A percentile compares a stretch with the other conserved stretches of the same genome.
Conservation (phyloP, 37 sponge, comb jelly and placozoan species). For the Theonella swinhoei region DNA sequence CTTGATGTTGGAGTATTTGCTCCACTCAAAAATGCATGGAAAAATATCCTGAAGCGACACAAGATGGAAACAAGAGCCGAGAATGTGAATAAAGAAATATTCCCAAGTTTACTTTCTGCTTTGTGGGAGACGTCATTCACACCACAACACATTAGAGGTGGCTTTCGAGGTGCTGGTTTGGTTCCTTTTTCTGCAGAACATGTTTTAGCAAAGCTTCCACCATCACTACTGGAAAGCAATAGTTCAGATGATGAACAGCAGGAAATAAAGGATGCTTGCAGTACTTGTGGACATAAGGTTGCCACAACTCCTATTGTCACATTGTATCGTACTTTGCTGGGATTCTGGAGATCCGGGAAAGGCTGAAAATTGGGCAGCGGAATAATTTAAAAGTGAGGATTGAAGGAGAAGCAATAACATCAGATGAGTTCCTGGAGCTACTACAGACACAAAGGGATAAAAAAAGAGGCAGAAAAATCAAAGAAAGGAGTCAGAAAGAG, state of each 20-base stretch:
- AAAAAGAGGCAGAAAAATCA: neutral
- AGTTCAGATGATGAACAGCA: no score
- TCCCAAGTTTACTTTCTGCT: slow-evolving; percentile 32
- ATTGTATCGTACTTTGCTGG: slow-evolving; percentile 11
- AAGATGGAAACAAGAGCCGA: slow-evolving; percentile 37
- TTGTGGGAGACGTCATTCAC: slow-evolving; percentile 19
- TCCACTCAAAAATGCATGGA: slow-evolving; percentile 51
- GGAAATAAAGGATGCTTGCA: neutral
- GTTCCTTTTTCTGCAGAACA: slow-evolving; percentile 19
- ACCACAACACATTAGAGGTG: slow-evolving; percentile 20
- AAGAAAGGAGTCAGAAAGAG: no score
- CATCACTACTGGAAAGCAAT: no score
- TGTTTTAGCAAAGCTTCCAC: slow-evolving; percentile 12
- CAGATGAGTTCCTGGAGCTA: slow-evolving; percentile 8
- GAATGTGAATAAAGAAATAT: slow-evolving; percentile 46
- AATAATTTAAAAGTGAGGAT: neutral
- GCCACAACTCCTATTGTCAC: slow-evolving; percentile 4
- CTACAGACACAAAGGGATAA: neutral
- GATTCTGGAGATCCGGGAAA: slow-evolving; percentile 2
- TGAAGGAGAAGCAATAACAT: slow-evolving; percentile 24
- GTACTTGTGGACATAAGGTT: slow-evolving; percentile 9
- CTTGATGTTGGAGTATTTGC: slow-evolving; percentile 61
- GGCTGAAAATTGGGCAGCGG: neutral
- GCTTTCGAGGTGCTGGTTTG: slow-evolving; percentile 37
- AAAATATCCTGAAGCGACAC: slow-evolving; percentile 37